Evolutionary conservation across 2,888 invertebrate species (phyloP).

Genomic region (Calliopum simillimum): DNA sequence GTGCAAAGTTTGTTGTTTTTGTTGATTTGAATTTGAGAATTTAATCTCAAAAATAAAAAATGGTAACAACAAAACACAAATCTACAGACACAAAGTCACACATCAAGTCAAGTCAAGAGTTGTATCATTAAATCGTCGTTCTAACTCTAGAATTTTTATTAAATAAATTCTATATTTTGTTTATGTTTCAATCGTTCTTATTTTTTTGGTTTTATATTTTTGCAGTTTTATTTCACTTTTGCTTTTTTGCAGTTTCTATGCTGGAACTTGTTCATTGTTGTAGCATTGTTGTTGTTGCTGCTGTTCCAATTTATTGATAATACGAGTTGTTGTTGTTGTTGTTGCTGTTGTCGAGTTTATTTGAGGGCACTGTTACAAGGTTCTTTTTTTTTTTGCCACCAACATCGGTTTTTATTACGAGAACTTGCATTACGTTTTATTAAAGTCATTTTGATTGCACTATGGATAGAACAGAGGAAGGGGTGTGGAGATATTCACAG

Average conservation of each 20-base stretch:
- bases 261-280: not conserved
- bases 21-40: not conserved
- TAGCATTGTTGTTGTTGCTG: not conserved
- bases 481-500: too few species aligned
- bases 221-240: not conserved
- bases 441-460: too few species aligned
- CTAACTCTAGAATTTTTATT: not conserved
- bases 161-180: not conserved
- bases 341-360: constrained; percentile 50
- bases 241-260: not conserved
- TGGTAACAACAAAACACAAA: too few species aligned
- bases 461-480: too few species aligned
- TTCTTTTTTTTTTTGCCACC: constrained; percentile 43
- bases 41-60: too few species aligned
- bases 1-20: not conserved
- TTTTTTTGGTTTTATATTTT: not conserved
- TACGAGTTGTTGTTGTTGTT: constrained; percentile 24
- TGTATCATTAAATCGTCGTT: not conserved
- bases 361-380: constrained; percentile 65
- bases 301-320: not conserved
- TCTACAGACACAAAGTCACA: not conserved
- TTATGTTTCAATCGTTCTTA: not conserved
- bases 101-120: not conserved
- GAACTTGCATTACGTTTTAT: too few species aligned
- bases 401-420: too few species aligned